Conservation (phyloP, 2,797 vertebrate species). For the Intellagama lesueurii region DNA sequence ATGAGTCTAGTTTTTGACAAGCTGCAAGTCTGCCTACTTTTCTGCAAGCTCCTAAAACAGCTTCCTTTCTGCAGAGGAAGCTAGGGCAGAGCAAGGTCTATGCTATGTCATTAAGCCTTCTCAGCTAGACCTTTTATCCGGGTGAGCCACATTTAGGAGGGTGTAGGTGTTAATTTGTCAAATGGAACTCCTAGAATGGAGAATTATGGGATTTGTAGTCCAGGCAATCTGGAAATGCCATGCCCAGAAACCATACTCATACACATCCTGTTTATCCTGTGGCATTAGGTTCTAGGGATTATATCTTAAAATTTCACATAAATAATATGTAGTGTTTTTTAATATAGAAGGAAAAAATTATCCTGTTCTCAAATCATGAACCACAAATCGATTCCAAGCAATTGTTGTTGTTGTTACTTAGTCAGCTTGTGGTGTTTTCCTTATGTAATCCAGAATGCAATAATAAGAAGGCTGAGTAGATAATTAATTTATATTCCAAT, state of each 20-base stretch:
- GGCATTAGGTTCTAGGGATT: not conserved
- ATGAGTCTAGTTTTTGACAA: not conserved
- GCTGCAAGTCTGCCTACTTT: too few species aligned
- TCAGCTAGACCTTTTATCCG: too few species aligned
- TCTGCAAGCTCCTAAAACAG: too few species aligned
- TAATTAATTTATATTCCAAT: not conserved
- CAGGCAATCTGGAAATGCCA: too few species aligned
- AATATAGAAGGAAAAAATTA: not conserved
- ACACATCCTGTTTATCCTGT: not conserved
- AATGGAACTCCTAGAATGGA: too few species aligned
- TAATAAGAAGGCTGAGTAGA: slow-evolving; percentile 13
- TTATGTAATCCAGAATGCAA: not conserved
- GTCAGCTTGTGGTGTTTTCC: not conserved
- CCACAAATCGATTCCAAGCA: slow-evolving; percentile 17
- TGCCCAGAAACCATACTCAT: too few species aligned
- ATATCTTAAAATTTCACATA: not conserved
- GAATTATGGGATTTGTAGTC: too few species aligned
- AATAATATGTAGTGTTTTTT: not conserved
- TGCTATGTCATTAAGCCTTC: too few species aligned
- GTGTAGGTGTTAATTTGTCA: not conserved
- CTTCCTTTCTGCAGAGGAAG: too few species aligned
- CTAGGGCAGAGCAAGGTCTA: too few species aligned
- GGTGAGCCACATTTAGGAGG: not conserved
- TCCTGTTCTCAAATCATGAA: slow-evolving; percentile 21
- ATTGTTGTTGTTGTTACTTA: slow-evolving; percentile 1